Conservation (phyloP, 2,797 vertebrate genomes). For the Poecilia velifera region DNA sequence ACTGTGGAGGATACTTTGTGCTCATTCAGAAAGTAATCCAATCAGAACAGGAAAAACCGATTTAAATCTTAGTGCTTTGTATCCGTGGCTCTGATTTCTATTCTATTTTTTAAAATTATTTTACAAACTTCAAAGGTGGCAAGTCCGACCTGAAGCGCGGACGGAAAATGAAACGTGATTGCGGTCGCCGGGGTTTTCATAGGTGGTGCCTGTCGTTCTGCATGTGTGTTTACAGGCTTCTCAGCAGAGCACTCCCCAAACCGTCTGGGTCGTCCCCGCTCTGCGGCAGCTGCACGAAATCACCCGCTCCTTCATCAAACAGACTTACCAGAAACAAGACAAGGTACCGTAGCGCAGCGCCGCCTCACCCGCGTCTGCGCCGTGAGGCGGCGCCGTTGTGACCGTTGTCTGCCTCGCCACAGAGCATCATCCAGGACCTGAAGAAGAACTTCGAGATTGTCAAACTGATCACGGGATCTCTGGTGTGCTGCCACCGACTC, state of each 20-base stretch:
- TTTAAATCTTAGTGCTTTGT: constrained; percentile 14
- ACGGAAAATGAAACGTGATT: constrained; percentile 16
- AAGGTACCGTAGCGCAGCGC: constrained; percentile 82
- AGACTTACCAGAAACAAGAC: constrained; percentile 99
- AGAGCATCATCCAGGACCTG: constrained; percentile 99
- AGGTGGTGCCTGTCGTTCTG: constrained; percentile 9
- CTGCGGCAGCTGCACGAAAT: constrained; percentile 98
- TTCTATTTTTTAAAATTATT: constrained; percentile 9
- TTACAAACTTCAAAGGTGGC: constrained; percentile 17
- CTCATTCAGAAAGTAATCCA: constrained; percentile 26
- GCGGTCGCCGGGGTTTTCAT: constrained; percentile 4
- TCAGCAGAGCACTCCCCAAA: constrained; percentile 93
- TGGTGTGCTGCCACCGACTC: constrained; percentile 95
- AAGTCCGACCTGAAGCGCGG: constrained; percentile 13
- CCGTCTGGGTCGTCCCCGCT: constrained; percentile 98
- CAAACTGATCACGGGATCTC: constrained; percentile 94
- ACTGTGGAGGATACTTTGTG: background rate
- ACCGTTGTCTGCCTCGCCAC: constrained; percentile 20
- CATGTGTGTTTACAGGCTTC: constrained; percentile 83
- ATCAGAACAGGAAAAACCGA: constrained; percentile 46
- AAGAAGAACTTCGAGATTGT: constrained; percentile 99
- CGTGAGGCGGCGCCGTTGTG: background rate
- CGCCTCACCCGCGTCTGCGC: background rate
- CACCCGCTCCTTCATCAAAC: constrained; percentile 98
- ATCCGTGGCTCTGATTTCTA: constrained; percentile 56